A percentile compares a stretch with the other conserved stretches of the same genome.
Evolutionary conservation across 2,888 invertebrate genomes (phyloP).

Genomic region (Drosophila mulleri): DNA sequence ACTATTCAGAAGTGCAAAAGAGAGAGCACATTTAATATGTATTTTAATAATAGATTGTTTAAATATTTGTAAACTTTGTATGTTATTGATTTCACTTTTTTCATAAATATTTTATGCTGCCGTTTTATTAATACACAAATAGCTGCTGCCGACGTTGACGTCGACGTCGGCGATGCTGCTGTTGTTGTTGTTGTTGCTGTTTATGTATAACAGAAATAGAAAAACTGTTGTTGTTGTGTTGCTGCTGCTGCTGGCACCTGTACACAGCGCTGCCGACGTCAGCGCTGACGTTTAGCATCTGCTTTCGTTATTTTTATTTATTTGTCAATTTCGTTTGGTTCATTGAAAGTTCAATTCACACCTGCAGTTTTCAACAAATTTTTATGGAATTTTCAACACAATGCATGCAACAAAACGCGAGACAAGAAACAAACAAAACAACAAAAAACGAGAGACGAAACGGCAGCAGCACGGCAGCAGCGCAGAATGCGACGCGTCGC

Average conservation of each 20-base stretch:
- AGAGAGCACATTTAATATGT: slow-evolving; percentile 11
- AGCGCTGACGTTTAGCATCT: slow-evolving; percentile 56
- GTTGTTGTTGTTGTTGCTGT: slow-evolving; percentile 19
- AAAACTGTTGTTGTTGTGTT: slow-evolving; percentile 34
- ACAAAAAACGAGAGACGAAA: slow-evolving; percentile 27
- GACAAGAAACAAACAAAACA: background rate
- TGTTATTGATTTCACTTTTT: slow-evolving; percentile 78
- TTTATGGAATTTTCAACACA: slow-evolving; percentile 44
- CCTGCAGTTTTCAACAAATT: slow-evolving; percentile 54
- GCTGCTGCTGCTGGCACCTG: slow-evolving; percentile 45
- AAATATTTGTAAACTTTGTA: slow-evolving; percentile 46
- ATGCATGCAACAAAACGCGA: slow-evolving; percentile 32
- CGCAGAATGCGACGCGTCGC: slow-evolving; percentile 51
- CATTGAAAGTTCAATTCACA: slow-evolving; percentile 61
- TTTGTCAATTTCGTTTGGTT: slow-evolving; percentile 33
- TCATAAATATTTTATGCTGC: slow-evolving; percentile 57
- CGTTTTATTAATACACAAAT: slow-evolving; percentile 50
- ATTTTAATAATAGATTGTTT: slow-evolving; percentile 39
- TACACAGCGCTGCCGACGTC: slow-evolving; percentile 44
- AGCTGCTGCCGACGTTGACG: slow-evolving; percentile 28
- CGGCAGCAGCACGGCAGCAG: slow-evolving; percentile 30
- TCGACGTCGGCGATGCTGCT: slow-evolving; percentile 11
- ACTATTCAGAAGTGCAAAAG: slow-evolving; percentile 10
- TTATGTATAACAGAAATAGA: slow-evolving; percentile 65
- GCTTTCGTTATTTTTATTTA: slow-evolving; percentile 31